phyloP scores from a whole-genome alignment of 2,888 invertebrate genomes.

The Cyclophora punctaria region DNA sequence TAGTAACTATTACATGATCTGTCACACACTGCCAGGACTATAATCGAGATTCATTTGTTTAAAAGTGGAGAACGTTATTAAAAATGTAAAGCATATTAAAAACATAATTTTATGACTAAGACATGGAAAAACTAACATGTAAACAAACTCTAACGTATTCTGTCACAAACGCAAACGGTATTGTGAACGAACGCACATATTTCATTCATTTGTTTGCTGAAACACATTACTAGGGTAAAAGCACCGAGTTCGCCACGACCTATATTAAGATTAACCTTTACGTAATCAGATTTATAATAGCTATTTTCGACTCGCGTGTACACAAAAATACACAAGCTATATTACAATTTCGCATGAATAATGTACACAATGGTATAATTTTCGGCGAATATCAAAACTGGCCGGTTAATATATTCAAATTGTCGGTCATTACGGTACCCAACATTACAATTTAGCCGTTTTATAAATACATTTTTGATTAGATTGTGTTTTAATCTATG shows the following conservation, averaged over 20 bases:
- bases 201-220: background rate
- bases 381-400: slow-evolving; percentile 25
- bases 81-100: too few species aligned
- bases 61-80: too few species aligned
- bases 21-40: too few species aligned
- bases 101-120: too few species aligned
- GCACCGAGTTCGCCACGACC: slow-evolving; percentile 2
- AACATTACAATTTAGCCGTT: slow-evolving; percentile 26
- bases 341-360: slow-evolving; percentile 22
- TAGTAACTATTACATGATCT: too few species aligned
- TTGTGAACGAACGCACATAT: background rate
- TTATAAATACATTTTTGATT: slow-evolving; percentile 26
- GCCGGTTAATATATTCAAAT: slow-evolving; percentile 34
- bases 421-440: slow-evolving; percentile 27
- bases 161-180: too few species aligned
- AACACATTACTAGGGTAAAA: background rate
- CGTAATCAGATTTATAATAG: slow-evolving; percentile 8
- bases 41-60: too few species aligned
- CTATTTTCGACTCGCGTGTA: slow-evolving; percentile 22
- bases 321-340: slow-evolving; percentile 19
- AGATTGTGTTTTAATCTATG: background rate
- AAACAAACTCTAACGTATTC: too few species aligned
- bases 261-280: slow-evolving; percentile 9
- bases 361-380: slow-evolving; percentile 21
- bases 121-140: too few species aligned